phyloP scores from a whole-genome alignment of 2,888 invertebrate species.

The Polylopha cassiicola region DNA sequence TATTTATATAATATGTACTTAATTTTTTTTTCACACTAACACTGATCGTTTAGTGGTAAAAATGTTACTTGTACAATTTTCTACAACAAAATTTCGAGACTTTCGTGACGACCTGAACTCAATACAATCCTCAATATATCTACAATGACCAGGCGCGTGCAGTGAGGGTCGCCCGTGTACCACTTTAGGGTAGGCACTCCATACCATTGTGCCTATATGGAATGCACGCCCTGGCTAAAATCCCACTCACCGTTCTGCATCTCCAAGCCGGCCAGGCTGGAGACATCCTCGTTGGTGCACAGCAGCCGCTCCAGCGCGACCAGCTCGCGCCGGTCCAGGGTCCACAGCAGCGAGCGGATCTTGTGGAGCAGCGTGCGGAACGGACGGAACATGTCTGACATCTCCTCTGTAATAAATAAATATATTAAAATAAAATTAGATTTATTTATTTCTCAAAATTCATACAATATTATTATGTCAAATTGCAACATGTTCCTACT shows the following conservation, averaged over 20 bases:
- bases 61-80: too few species aligned
- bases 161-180: too few species aligned
- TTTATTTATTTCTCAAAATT: slow-evolving; percentile 4
- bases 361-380: slow-evolving; percentile 92
- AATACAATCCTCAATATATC: too few species aligned
- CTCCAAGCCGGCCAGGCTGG: slow-evolving; percentile 62
- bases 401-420: slow-evolving; percentile 76
- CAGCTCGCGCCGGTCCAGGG: slow-evolving; percentile 89
- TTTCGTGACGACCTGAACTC: too few species aligned
- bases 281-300: slow-evolving; percentile 91
- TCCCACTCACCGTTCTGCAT: slow-evolving; percentile 48
- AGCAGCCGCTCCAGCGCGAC: slow-evolving; percentile 90
- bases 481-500: too few species aligned
- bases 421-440: neutral
- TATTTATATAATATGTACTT: too few species aligned
- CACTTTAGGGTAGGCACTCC: too few species aligned
- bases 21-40: too few species aligned
- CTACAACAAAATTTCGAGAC: too few species aligned
- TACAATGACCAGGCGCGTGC: neutral
- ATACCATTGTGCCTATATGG: too few species aligned
- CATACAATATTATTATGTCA: too few species aligned
- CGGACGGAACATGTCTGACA: slow-evolving; percentile 98
- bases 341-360: slow-evolving; percentile 94
- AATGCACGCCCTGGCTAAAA: neutral
- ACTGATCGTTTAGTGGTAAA: too few species aligned